Evolutionary conservation across 2,888 invertebrate genomes (phyloP).

Genomic region (Drosophila hawaiiensis): DNA sequence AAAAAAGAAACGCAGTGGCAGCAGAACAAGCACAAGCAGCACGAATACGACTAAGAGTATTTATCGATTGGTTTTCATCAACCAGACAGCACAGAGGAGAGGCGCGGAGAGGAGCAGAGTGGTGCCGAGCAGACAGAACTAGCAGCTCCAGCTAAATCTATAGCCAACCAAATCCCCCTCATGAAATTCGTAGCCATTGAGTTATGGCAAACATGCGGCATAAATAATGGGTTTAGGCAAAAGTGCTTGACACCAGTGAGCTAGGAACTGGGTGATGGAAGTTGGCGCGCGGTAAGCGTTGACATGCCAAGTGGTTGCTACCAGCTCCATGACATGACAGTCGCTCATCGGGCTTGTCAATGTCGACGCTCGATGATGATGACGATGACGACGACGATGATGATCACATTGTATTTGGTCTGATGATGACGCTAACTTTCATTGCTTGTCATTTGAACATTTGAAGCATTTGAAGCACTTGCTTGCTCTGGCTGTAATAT

Average conservation of each 20-base stretch:
- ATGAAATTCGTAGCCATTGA: conserved; percentile 66
- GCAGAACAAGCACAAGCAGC: conserved; percentile 4
- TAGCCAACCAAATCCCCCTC: conserved; percentile 29
- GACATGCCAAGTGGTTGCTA: conserved; percentile 66
- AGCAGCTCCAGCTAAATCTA: conserved; percentile 13
- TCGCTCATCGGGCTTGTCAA: conserved; percentile 66
- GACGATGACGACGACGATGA: conserved; percentile 16
- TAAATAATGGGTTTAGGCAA: conserved; percentile 74
- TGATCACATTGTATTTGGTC: conserved; percentile 32
- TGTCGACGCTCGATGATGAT: conserved; percentile 33
- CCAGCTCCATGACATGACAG: conserved; percentile 67
- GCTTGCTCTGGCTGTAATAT: conserved; percentile 44
- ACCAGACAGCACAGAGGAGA: conserved; percentile 8
- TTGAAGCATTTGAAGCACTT: conserved; percentile 47
- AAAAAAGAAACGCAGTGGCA: conserved; percentile 58
- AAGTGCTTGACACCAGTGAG: conserved; percentile 53
- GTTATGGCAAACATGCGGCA: conserved; percentile 80
- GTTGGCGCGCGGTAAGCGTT: conserved; percentile 52
- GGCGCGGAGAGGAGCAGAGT: not conserved
- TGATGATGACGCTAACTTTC: conserved; percentile 67
- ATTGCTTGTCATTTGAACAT: conserved; percentile 67
- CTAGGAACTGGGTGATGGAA: conserved; percentile 14
- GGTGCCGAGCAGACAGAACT: not conserved
- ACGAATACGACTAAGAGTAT: conserved; percentile 30
- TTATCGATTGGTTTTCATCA: conserved; percentile 77